phyloP scores from a whole-genome alignment of 2,113 vertebrate species.

The Cranoglanis bouderius region DNA sequence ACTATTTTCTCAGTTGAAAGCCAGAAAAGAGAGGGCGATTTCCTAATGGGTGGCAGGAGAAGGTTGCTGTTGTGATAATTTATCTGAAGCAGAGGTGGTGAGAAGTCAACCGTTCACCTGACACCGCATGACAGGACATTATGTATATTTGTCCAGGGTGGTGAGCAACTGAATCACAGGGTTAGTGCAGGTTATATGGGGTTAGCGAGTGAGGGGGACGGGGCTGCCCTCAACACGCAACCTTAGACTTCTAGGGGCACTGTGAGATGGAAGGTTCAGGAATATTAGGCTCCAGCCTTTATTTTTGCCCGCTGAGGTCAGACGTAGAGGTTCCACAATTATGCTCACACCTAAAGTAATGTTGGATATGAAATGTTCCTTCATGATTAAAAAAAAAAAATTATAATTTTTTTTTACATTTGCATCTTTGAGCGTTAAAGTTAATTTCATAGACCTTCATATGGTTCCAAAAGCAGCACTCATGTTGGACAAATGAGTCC shows the following conservation, averaged over 20 bases:
- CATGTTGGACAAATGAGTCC: not conserved
- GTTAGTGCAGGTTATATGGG: slow-evolving; percentile 32
- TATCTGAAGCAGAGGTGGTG: slow-evolving; percentile 36
- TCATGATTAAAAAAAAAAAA: not conserved
- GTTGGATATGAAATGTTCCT: not conserved
- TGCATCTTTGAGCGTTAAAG: not conserved
- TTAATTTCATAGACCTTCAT: not conserved
- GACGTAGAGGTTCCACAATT: not conserved
- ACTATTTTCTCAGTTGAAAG: not conserved
- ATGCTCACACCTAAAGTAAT: not conserved
- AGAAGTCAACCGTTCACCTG: slow-evolving; percentile 46
- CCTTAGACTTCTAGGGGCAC: slow-evolving; percentile 35
- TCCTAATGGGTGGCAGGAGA: slow-evolving; percentile 43
- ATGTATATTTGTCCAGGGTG: slow-evolving; percentile 49
- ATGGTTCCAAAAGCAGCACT: not conserved
- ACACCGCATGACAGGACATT: slow-evolving; percentile 47
- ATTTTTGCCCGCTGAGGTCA: slow-evolving; percentile 21
- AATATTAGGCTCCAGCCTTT: slow-evolving; percentile 32
- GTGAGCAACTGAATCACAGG: slow-evolving; percentile 36
- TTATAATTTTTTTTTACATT: not conserved
- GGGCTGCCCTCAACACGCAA: slow-evolving; percentile 40
- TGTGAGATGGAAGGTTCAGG: slow-evolving; percentile 17
- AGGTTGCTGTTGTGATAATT: slow-evolving; percentile 39
- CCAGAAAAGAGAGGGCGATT: slow-evolving; percentile 10
- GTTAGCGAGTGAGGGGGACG: slow-evolving; percentile 19